Evolutionary conservation across 2,113 vertebrate genomes (phyloP).

Genomic region (Lophotis ruficrista): DNA sequence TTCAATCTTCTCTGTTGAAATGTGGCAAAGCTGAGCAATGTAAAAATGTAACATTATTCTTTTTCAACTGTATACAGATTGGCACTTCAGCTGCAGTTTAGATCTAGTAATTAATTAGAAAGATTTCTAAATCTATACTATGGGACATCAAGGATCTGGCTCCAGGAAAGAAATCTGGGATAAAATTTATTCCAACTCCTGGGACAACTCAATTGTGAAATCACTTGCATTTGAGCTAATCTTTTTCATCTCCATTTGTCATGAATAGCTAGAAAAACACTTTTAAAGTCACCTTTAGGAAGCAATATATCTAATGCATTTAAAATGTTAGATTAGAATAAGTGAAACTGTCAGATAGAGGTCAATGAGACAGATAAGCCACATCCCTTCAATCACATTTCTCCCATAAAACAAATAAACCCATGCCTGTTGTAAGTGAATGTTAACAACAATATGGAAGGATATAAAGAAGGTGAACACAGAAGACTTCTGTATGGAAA

Average conservation of each 20-base stretch:
- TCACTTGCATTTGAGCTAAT: not conserved
- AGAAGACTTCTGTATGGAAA: not conserved
- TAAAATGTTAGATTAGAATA: not conserved
- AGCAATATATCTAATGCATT: not conserved
- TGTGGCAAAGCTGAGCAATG: not conserved
- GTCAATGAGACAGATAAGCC: not conserved
- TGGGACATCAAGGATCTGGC: not conserved
- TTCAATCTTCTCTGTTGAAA: not conserved
- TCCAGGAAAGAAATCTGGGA: not conserved
- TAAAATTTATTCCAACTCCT: not conserved
- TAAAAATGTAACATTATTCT: not conserved
- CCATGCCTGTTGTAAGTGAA: not conserved
- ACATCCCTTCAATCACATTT: not conserved
- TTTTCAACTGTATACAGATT: not conserved
- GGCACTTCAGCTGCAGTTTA: not conserved
- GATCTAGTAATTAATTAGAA: not conserved
- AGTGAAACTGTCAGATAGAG: not conserved
- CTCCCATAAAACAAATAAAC: not conserved
- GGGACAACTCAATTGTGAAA: not conserved
- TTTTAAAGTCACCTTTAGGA: not conserved
- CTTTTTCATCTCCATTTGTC: not conserved
- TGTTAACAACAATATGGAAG: not conserved
- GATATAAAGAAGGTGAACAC: not conserved
- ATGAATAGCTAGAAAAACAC: not conserved
- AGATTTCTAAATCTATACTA: not conserved